Evolutionary conservation across 1,140 invertebrate species (phyloP), one percentile per base, ranked within the genome.

Genomic region (Eufriesea mexicana): DNA sequence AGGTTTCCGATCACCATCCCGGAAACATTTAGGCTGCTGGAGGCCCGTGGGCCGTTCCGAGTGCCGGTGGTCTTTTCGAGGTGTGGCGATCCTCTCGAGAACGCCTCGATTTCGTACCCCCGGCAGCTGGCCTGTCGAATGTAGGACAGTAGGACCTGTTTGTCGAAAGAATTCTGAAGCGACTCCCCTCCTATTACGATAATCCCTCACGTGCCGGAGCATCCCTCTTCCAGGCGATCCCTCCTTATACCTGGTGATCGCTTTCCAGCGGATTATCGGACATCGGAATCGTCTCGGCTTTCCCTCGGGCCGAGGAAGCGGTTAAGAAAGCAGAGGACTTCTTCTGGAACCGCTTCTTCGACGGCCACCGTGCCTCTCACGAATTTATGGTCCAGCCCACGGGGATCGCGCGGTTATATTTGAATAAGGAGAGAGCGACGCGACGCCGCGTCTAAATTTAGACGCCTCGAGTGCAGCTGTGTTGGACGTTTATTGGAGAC

Each of bases 61-160:
- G 59, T 80, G 62, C 25, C n/a, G 72, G 62, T 57, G 79, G 73
- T 35, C 72, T 59, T 73, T 75, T 25, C 28, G 35, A 74, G 79
- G 61, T 81, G 79, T 57, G 71, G 72, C 72, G 47, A 74, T 66
- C 57, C 49, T 42, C 71, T 74, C 71, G 47, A 73, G 70, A 54
- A 28, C 70, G 28, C 62, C 66, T 83, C 79, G 84, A 85, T 76
- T 85, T 59, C 47, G 72, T 68, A 61, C 47, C 68, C 28, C 47
- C 64, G 54, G 20, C 51, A 67, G 45, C 62, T 7, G 51, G 2
- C 14, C 35, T 23, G 68, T 28, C 28, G 54, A 76, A 90, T 90
- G 73, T 90, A 77, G 86, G 83, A 89, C 88, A 91, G 90, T 86
- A 77, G 86, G 84, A 91, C 86, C 87, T 91, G 90, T 84, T 89